Base-by-base conservation (phyloP, 2,113 vertebrate species). In the Galeopterus variegatus region DNA sequence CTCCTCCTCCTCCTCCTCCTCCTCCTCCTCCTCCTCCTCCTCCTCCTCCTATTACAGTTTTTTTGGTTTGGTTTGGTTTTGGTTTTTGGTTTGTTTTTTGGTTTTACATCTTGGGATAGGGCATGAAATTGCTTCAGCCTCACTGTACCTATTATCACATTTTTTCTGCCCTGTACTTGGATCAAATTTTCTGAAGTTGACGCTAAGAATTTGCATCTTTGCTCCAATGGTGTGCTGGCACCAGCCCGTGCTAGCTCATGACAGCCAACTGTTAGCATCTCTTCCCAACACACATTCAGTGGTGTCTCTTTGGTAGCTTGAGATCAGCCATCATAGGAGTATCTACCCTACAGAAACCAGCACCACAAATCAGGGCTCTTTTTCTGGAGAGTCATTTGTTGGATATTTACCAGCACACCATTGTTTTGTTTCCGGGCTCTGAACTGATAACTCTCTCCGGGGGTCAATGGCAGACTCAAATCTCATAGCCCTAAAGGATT, bases 111-210 rank as follows among this genome's bases (percentile, higher is more conserved):
- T 91, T 36, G 33, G 23, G 15, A 75, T 81, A 11, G 50, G 28
- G 26, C 60, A 3, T 80, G 23, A 86, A 85, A 80, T 33, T 88
- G 26, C 48, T 84, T 76, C n/a, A 69, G 24, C 10, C 19, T 92
- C 7, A 36, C 75, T 45, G 14, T 23, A 62, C 36, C 33, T n/a
- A 75, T 48, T 81, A 62, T 50, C 36, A 60, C 36, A 58, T 70
- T 3, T 86, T 88, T 89, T 84, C 56, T 62, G 17, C 60, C 52
- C 60, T 75, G 8, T 67, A 48, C 3, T 28, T 90, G 6, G 11
- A 41, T 90, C 52, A 70, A n/a, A 92, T 15, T 70, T 70, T 31
- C 69, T 90, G 41, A 69, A 93, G 17, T 54, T 79, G 69, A 95
- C 95, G 23, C 52, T 64, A 13, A 65, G 52, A 81, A 64, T 85